Evolutionary conservation across 2,888 invertebrate genomes (phyloP).

Genomic region (Amphipyra berbera): DNA sequence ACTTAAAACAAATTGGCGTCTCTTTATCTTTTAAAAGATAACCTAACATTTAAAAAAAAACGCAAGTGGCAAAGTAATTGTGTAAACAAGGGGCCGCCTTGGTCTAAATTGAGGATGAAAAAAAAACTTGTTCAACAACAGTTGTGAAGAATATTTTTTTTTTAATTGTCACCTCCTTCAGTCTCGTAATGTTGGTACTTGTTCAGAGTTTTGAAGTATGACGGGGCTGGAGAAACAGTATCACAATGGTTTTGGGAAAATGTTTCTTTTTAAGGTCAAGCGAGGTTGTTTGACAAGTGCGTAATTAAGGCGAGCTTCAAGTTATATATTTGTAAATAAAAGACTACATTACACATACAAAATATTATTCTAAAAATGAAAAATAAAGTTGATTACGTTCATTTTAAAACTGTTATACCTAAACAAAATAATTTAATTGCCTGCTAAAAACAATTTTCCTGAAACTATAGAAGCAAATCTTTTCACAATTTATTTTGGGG

Average conservation of each 20-base stretch:
- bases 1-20: slow-evolving; percentile 5
- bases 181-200: slow-evolving; percentile 27
- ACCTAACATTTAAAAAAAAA: not conserved
- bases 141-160: slow-evolving; percentile 16
- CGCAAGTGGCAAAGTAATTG: slow-evolving; percentile 11
- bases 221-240: slow-evolving; percentile 24
- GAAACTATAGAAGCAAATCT: not conserved
- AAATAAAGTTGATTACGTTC: not conserved
- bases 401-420: not conserved
- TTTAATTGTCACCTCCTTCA: slow-evolving; percentile 25
- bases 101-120: slow-evolving; percentile 15
- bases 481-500: not conserved
- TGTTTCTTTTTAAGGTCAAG: slow-evolving; percentile 5
- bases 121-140: slow-evolving; percentile 11
- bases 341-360: not conserved
- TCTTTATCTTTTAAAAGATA: slow-evolving; percentile 5
- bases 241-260: slow-evolving; percentile 10
- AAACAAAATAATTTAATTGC: not conserved
- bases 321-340: not conserved
- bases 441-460: not conserved
- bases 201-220: slow-evolving; percentile 26
- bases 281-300: not conserved
- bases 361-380: not conserved
- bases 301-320: not conserved
- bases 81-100: slow-evolving; percentile 32